phyloP scores from a whole-genome alignment of 2,113 vertebrate genomes.

The Phylloscopus trochilus region DNA sequence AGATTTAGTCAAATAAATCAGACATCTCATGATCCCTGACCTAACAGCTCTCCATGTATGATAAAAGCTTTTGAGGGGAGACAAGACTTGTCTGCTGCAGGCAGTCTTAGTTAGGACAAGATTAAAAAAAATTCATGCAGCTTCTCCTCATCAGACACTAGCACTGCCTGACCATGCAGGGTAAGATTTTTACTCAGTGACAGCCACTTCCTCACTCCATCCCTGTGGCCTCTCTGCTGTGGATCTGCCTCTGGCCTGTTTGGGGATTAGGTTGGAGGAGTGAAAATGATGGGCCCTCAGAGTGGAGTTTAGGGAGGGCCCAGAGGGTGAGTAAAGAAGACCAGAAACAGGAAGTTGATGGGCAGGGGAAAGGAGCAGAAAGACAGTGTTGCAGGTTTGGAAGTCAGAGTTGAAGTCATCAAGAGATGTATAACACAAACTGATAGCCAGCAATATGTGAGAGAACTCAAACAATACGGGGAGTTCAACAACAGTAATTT shows the following conservation, averaged over 20 bases:
- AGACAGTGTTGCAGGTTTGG: background rate
- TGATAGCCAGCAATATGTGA: background rate
- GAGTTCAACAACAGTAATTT: background rate
- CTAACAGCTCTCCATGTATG: background rate
- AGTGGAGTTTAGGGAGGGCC: background rate
- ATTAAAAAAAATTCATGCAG: background rate
- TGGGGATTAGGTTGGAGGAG: background rate
- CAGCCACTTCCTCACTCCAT: background rate
- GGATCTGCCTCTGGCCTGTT: background rate
- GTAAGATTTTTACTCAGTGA: background rate
- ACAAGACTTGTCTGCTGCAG: background rate
- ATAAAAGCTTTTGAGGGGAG: background rate
- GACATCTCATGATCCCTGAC: background rate
- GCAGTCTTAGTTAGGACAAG: background rate
- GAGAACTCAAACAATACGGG: background rate
- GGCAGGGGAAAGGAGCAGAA: background rate
- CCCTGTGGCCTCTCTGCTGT: background rate
- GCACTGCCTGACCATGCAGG: background rate
- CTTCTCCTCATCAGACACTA: background rate
- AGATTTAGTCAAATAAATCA: background rate
- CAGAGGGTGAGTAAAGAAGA: background rate
- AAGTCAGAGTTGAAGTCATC: background rate
- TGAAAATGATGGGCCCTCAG: background rate
- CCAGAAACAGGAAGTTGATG: background rate
- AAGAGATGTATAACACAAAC: background rate